Evolutionary conservation across 2,113 vertebrate species (phyloP).

Genomic region (Xenus cinereus): DNA sequence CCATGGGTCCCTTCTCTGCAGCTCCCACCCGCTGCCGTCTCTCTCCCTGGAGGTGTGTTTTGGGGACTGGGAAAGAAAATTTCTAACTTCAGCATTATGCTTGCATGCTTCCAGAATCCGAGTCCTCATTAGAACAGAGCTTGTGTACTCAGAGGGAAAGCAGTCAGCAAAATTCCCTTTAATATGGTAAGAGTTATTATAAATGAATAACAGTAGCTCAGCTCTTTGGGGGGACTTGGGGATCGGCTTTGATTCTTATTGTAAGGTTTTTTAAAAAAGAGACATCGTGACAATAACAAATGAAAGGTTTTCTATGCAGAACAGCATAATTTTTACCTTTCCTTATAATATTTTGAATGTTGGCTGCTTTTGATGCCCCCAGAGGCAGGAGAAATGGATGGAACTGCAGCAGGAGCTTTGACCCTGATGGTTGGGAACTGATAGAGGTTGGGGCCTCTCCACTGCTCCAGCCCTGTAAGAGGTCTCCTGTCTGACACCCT

Average conservation of each 20-base stretch:
- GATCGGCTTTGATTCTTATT: background rate
- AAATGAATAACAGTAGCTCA: background rate
- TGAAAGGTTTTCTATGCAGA: background rate
- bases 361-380: too few species aligned
- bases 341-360: background rate
- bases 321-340: background rate
- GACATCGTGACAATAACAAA: background rate
- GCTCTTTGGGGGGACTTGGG: background rate
- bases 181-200: background rate
- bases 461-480: accelerated
- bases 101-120: background rate
- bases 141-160: background rate
- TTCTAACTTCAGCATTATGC: background rate
- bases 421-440: background rate
- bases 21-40: background rate
- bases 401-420: too few species aligned
- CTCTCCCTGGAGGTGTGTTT: accelerated
- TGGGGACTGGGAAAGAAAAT: background rate
- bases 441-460: background rate
- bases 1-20: background rate
- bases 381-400: too few species aligned
- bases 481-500: background rate
- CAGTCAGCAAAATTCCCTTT: background rate
- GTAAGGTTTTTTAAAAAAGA: too few species aligned
- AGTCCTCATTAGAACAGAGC: background rate